Conservation (phyloP, 2,888 invertebrate species). For the Trissolcus brochymenae region DNA sequence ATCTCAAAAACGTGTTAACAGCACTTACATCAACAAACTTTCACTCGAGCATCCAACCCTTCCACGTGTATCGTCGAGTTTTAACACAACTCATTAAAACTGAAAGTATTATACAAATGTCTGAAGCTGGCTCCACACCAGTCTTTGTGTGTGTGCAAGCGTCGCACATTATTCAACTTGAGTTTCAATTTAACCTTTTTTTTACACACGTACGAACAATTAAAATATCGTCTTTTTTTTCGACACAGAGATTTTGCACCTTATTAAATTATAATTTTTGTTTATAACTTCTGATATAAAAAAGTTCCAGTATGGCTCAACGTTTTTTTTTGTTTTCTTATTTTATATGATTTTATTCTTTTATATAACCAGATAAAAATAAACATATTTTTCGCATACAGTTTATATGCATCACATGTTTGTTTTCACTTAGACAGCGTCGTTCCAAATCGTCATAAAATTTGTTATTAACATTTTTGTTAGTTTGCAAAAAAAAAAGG, state of each 20-base stretch:
- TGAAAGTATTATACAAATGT: conserved; percentile 38
- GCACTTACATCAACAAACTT: conserved; percentile 27
- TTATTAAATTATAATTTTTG: background rate
- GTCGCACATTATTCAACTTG: conserved; percentile 27
- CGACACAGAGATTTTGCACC: conserved; percentile 1
- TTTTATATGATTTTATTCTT: too few species aligned
- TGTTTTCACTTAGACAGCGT: too few species aligned
- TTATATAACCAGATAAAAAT: too few species aligned
- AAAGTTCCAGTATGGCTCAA: too few species aligned
- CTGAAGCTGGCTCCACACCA: too few species aligned
- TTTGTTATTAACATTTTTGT: too few species aligned
- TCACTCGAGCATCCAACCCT: conserved; percentile 32
- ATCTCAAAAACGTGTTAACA: conserved; percentile 29
- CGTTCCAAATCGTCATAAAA: too few species aligned
- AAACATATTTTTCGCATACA: too few species aligned
- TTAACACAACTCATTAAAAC: conserved; percentile 55
- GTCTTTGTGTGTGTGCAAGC: background rate
- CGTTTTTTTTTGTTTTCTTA: too few species aligned
- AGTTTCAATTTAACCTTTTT: conserved; percentile 42
- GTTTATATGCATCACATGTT: too few species aligned
- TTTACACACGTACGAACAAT: conserved; percentile 17
- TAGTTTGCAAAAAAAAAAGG: too few species aligned
- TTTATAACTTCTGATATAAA: too few species aligned
- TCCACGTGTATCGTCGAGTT: conserved; percentile 20
- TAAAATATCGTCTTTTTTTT: conserved; percentile 24